Conservation (phyloP, 2,888 invertebrate species). For the Nomada goodeniana region DNA sequence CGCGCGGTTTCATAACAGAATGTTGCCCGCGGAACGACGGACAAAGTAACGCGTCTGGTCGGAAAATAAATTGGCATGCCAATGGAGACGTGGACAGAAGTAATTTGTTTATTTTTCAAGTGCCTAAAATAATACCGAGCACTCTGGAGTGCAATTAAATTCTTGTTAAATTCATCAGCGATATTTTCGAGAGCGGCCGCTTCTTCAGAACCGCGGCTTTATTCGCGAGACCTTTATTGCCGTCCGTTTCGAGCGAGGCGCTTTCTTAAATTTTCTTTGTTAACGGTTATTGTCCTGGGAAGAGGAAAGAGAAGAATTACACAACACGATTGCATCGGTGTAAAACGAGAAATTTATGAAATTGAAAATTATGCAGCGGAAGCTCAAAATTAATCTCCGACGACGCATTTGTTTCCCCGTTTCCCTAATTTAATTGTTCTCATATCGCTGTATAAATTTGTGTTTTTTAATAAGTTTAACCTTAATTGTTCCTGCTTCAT, state of each 20-base stretch:
- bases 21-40: too few species aligned
- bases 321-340: not conserved
- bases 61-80: not conserved
- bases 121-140: not conserved
- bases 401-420: not conserved
- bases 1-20: too few species aligned
- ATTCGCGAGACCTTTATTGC: not conserved
- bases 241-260: not conserved
- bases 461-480: not conserved
- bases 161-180: not conserved
- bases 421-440: not conserved
- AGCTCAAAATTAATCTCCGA: too few species aligned
- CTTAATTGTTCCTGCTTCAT: too few species aligned
- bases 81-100: not conserved
- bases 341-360: not conserved
- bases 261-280: constrained; percentile 7
- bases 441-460: not conserved
- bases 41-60: too few species aligned
- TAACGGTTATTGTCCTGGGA: not conserved
- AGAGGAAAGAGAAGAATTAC: not conserved
- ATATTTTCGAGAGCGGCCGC: not conserved
- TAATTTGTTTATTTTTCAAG: not conserved
- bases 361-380: not conserved
- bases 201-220: not conserved
- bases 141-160: not conserved